phyloP scores from a whole-genome alignment of 2,797 vertebrate genomes.

The Poliocrania exsul region DNA sequence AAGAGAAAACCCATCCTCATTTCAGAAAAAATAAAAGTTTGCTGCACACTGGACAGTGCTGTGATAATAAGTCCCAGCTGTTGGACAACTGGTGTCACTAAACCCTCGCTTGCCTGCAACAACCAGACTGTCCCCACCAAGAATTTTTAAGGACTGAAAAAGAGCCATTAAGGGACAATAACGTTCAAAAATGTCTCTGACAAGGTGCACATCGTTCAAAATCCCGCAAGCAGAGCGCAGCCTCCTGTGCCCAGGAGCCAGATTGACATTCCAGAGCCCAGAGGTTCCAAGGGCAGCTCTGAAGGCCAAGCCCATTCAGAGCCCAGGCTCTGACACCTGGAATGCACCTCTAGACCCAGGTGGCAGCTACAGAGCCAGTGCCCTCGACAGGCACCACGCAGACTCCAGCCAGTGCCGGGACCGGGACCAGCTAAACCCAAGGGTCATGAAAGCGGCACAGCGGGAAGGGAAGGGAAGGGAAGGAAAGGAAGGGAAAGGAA shows the following conservation, averaged over 20 bases:
- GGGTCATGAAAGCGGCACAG: not conserved
- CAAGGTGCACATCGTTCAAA: not conserved
- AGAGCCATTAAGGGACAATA: not conserved
- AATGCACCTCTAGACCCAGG: not conserved
- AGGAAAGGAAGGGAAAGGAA: not conserved
- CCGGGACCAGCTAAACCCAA: not conserved
- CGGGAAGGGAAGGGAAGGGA: not conserved
- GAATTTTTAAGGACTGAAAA: not conserved
- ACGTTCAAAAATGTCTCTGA: not conserved
- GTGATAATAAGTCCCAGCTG: not conserved
- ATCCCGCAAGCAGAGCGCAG: accelerated
- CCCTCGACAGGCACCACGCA: not conserved
- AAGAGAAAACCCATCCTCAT: not conserved
- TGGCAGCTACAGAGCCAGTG: not conserved
- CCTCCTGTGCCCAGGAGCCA: not conserved
- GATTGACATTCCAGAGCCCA: not conserved
- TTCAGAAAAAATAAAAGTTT: not conserved
- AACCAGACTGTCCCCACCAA: not conserved
- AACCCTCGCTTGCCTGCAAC: not conserved
- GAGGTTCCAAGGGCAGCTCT: not conserved
- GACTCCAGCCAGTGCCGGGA: not conserved
- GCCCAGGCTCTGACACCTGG: not conserved
- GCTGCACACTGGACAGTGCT: not conserved
- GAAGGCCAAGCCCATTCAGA: not conserved
- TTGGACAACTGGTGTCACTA: not conserved